Evolutionary conservation across 1,140 invertebrate species (phyloP).

Genomic region (Drosophila murphyi): DNA sequence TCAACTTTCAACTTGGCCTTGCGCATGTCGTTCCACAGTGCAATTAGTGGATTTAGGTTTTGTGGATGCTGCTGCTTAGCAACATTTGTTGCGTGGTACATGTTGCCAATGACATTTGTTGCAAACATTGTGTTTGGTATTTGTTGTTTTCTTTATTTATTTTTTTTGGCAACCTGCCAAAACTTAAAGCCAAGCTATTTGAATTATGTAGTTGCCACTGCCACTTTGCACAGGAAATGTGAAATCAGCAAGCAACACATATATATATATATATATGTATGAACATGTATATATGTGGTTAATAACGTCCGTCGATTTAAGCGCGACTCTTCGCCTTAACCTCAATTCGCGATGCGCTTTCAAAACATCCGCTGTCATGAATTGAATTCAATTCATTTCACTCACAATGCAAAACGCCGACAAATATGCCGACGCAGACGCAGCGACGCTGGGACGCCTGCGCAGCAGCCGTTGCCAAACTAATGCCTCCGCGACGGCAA

Average conservation of each 20-base stretch:
- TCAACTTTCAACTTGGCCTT: background rate
- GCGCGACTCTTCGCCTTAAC: constrained; percentile 39
- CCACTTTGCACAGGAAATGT: constrained; percentile 31
- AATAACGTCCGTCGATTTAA: constrained; percentile 30
- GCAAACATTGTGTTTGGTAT: constrained; percentile 3
- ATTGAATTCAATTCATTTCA: constrained; percentile 49
- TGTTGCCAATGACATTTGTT: constrained; percentile 23
- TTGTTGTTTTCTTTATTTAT: constrained; percentile 17
- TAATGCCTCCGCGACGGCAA: constrained; percentile 51
- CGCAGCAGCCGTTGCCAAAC: constrained; percentile 49
- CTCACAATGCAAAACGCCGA: constrained; percentile 58
- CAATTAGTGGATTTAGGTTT: constrained; percentile 40
- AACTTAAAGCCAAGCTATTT: constrained; percentile 2
- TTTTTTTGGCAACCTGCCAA: constrained; percentile 40
- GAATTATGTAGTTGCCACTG: constrained; percentile 22
- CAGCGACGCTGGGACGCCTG: constrained; percentile 48
- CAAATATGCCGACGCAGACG: constrained; percentile 42
- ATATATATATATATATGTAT: background rate
- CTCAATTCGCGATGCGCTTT: constrained; percentile 42
- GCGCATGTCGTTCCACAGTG: constrained; percentile 7
- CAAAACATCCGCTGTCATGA: constrained; percentile 67
- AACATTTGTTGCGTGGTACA: constrained; percentile 41
- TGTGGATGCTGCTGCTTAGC: constrained; percentile 50
- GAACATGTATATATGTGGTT: background rate
- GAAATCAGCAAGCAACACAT: constrained; percentile 3